Evolutionary conservation across 2,888 invertebrate species (phyloP), one percentile per base, ranked within the genome.

Genomic region (Drosophila cognata): DNA sequence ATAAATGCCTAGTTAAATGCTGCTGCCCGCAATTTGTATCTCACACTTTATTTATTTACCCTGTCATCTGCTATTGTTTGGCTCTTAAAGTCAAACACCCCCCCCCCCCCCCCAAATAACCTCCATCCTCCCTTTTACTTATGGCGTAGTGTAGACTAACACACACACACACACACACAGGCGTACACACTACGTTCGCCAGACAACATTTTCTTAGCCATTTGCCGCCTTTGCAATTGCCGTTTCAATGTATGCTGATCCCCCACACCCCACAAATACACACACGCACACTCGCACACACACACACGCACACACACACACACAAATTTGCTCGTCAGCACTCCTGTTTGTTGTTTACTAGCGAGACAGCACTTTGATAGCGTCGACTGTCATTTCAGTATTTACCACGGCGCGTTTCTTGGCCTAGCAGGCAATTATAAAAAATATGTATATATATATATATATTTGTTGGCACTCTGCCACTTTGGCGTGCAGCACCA

Each of bases 51-150:
- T 89, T 84, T 84, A 88, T 79, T 79, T 89, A 88, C 73, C 83
- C 84, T 77, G 90, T 85, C 84, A 88, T 89, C 88, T 72, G 80
- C 71, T 56, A 62, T 89, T 89, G 84, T 89, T 84, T 69, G 87
- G 65, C 70, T 65, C 81, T 70, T 64, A 29, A 35, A 36, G n/a
- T 46, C 25, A 46, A 46, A 43, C 43, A 18, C 7, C 3, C 13
- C 53, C 38, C 43, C 29, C 58, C 18, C 4, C n/a, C 29, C 29
- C 52, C 35, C 4, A 2, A 3, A n/a, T 16, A n/a, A n/a, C 31
- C 16, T 0, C 16, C 21, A 13, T 4, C 16, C 21, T 1, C 1
- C 11, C 5, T 1, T 10, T 25, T 50, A 33, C 29, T 28, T 41
- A 36, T 50, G 41, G 46, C 51, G 67, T 53, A 53, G 59, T 73